phyloP scores from a whole-genome alignment of 2,888 invertebrate genomes.

The Rutpela maculata region DNA sequence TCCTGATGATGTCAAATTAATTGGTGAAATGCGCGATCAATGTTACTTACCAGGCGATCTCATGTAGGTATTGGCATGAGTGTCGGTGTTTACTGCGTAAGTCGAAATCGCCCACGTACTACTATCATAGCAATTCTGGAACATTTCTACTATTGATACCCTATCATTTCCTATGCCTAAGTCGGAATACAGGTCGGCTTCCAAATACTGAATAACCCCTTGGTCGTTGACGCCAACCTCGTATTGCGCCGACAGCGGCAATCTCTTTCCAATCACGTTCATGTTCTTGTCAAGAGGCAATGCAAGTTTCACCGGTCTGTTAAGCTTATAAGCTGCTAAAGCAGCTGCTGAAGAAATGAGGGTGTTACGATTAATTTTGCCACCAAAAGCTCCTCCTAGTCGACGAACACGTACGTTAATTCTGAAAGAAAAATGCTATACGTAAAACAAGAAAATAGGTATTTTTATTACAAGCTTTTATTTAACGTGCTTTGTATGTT shows the following conservation, averaged over 20 bases:
- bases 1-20: no score
- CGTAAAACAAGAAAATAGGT: no score
- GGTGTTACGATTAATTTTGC: constrained; percentile 81
- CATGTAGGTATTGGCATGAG: constrained; percentile 79
- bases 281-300: constrained; percentile 85
- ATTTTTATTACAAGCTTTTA: no score
- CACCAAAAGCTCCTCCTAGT: constrained; percentile 89
- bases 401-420: constrained; percentile 84
- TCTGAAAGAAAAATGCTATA: constrained; percentile 70
- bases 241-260: constrained; percentile 79
- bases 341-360: constrained; percentile 81
- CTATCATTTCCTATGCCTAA: constrained; percentile 78
- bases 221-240: constrained; percentile 80
- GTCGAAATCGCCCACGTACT: constrained; percentile 73
- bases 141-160: constrained; percentile 61
- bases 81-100: constrained; percentile 78
- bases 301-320: constrained; percentile 82
- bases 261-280: constrained; percentile 77
- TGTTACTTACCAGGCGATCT: constrained; percentile 80
- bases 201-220: constrained; percentile 82
- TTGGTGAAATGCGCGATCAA: no score
- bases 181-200: constrained; percentile 76
- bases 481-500: no score
- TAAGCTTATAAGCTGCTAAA: constrained; percentile 80
- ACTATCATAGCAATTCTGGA: constrained; percentile 78